phyloP scores from a whole-genome alignment of 92 coral and sea anemone genomes.

The Pocillopora grandis region DNA sequence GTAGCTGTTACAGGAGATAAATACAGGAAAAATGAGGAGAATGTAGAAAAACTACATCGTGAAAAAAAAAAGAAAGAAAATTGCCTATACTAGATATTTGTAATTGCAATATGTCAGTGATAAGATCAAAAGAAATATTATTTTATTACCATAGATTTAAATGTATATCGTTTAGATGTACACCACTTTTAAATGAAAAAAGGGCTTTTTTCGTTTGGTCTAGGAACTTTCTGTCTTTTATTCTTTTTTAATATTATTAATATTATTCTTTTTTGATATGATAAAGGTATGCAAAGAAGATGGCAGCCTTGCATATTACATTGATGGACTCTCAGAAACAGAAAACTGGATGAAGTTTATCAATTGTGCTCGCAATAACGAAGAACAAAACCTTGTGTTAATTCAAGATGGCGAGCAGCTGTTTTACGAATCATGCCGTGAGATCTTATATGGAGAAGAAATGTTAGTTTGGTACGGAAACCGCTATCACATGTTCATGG shows the following conservation, averaged over 20 bases:
- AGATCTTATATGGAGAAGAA: conserved; percentile 84
- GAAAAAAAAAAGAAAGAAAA: too few relatives aligned
- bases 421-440: conserved; percentile 76
- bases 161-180: too few relatives aligned
- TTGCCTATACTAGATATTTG: too few relatives aligned
- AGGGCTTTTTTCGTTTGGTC: too few relatives aligned
- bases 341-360: conserved; percentile 96
- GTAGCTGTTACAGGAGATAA: too few relatives aligned
- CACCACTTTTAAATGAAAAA: neutral
- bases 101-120: too few relatives aligned
- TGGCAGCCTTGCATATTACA: conserved; percentile 70
- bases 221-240: neutral
- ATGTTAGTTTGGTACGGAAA: conserved; percentile 95
- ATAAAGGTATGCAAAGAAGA: conserved; percentile 65
- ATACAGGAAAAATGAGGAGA: too few relatives aligned
- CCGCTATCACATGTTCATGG: conserved; percentile 89
- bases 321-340: conserved; percentile 84
- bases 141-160: too few relatives aligned
- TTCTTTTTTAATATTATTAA: neutral
- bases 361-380: conserved; percentile 78
- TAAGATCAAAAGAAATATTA: too few relatives aligned
- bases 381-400: conserved; percentile 86
- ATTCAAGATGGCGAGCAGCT: conserved; percentile 89
- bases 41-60: too few relatives aligned
- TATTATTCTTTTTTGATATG: neutral